Conservation (phyloP, 37 sponge, comb jelly and placozoan genomes). For the Aplysina aerophoba region DNA sequence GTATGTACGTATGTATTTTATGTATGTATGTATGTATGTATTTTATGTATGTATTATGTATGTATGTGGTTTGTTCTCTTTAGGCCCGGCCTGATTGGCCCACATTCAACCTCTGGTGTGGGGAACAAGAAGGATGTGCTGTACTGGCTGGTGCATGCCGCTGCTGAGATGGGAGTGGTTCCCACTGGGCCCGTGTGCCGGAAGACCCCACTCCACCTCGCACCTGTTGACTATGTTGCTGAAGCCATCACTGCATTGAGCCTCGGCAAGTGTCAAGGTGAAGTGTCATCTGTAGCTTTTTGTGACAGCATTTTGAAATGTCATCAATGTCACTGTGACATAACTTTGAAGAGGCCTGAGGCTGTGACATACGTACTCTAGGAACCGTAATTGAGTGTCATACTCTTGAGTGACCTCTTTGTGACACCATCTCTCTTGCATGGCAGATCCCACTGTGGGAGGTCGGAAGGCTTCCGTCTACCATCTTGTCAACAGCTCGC, state of each 20-base stretch:
- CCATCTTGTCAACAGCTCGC: no score
- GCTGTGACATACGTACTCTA: no score
- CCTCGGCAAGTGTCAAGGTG: neutral
- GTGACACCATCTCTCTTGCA: no score
- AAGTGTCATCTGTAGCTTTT: no score
- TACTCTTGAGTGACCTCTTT: no score
- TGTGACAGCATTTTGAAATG: no score
- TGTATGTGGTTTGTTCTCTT: neutral
- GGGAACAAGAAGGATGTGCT: slow-evolving; percentile 49
- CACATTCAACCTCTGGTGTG: slow-evolving; percentile 41
- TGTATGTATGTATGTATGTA: neutral
- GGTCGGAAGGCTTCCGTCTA: no score
- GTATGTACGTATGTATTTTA: neutral
- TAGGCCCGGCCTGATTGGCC: slow-evolving; percentile 58
- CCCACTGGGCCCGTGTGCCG: slow-evolving; percentile 44
- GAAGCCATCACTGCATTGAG: slow-evolving; percentile 29
- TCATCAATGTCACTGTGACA: no score
- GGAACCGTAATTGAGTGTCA: no score
- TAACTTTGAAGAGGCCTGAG: no score
- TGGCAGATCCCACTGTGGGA: no score
- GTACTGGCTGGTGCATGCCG: slow-evolving; percentile 34
- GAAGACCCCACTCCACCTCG: slow-evolving; percentile 9
- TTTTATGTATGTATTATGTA: neutral
- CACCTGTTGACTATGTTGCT: slow-evolving; percentile 55
- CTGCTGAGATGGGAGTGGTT: slow-evolving; percentile 2